These are phyloP conservation scores for Alligator mississippiensis DNA, from an alignment of 2,113 vertebrate genomes.

Conservation along the genomic window DNA sequence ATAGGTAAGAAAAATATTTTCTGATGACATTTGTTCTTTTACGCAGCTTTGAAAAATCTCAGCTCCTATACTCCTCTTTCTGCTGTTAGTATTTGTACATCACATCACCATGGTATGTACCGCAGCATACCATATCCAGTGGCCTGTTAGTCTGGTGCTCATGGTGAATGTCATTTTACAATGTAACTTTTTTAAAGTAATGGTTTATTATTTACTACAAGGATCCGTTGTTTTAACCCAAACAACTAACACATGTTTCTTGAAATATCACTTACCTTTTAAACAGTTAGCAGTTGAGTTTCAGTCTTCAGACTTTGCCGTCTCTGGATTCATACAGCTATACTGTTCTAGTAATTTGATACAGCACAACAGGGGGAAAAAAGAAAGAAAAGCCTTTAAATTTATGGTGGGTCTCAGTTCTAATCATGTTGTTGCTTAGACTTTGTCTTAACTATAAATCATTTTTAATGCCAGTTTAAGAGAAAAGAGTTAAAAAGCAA, in stretches of 20 bases:
- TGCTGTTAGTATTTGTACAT: not conserved
- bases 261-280: conserved; percentile 35
- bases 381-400: conserved; percentile 60
- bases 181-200: not conserved
- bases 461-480: conserved; percentile 76
- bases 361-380: conserved; percentile 14
- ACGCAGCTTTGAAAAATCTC: conserved; percentile 9
- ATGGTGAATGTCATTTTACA: conserved; percentile 70
- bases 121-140: not conserved
- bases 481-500: conserved; percentile 72
- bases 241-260: conserved; percentile 20
- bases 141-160: conserved; percentile 40
- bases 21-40: conserved; percentile 37
- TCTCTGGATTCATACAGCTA: not conserved
- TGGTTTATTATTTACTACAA: conserved; percentile 56
- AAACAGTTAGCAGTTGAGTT: conserved; percentile 42
- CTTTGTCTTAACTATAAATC: conserved; percentile 68
- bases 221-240: conserved; percentile 64
- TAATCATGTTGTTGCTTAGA: conserved; percentile 60
- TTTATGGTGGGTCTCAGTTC: conserved; percentile 68
- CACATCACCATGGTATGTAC: not conserved
- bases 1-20: not conserved
- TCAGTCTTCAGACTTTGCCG: conserved; percentile 15
- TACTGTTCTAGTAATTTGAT: conserved; percentile 70
- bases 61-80: conserved; percentile 15